Evolutionary conservation across 2,888 invertebrate species (phyloP).

Genomic region (Acronicta alni): DNA sequence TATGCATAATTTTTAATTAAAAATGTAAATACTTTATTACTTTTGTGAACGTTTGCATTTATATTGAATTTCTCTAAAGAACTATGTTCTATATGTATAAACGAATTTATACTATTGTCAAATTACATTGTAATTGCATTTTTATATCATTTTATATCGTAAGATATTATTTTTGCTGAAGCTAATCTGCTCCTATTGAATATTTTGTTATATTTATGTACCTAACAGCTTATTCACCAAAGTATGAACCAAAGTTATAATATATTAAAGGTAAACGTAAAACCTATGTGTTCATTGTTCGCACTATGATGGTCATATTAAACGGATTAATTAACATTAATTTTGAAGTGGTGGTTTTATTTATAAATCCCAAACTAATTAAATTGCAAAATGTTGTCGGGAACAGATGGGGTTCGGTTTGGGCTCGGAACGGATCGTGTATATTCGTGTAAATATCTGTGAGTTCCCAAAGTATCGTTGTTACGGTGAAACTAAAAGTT

Average conservation of each 20-base stretch:
- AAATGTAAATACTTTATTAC: conserved; percentile 39
- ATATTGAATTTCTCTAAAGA: conserved; percentile 28
- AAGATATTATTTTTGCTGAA: conserved; percentile 27
- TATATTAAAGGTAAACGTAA: conserved; percentile 16
- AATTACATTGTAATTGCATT: conserved; percentile 45
- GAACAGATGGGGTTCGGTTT: background rate
- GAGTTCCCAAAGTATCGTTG: background rate
- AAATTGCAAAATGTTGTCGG: background rate
- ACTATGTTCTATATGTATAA: conserved; percentile 25
- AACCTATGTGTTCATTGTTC: conserved; percentile 58
- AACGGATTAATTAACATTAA: conserved; percentile 40
- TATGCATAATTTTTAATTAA: conserved; percentile 42
- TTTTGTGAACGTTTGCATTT: conserved; percentile 49
- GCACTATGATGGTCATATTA: conserved; percentile 53
- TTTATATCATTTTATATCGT: conserved; percentile 37
- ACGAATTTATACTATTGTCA: conserved; percentile 51
- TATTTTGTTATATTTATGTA: conserved; percentile 15
- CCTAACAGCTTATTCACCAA: conserved; percentile 38
- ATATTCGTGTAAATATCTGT: conserved; percentile 3
- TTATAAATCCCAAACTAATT: conserved; percentile 1
- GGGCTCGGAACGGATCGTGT: background rate
- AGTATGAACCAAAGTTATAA: conserved; percentile 47
- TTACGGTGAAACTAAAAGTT: conserved; percentile 15
- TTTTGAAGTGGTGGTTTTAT: conserved; percentile 36
- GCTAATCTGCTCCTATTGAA: conserved; percentile 25